Base-by-base conservation (phyloP, 64 coral and sea anemone species). In the Pachyseris speciosa region DNA sequence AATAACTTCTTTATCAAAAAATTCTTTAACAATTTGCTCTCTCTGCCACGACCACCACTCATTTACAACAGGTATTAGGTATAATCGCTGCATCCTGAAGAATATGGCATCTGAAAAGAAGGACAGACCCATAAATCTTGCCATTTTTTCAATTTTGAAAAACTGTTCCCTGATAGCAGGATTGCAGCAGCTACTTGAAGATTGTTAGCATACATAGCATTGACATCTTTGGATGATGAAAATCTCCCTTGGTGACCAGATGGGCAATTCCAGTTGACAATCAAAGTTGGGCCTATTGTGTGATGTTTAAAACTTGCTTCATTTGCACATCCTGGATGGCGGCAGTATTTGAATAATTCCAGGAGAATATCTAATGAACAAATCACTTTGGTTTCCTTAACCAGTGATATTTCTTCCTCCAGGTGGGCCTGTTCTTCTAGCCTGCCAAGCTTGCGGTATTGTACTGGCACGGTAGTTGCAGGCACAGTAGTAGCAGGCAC, bases 151-250 rank as follows among this genome's bases (percentile, higher is more conserved):
- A 49, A 49, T 49, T 49, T 1, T 49, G 47, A 49, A 49, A 49
- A 49, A 49, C 47, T 49, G 47, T 49, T 49, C 47, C 47, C 47
- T 49, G 47, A 49, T 49, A 49, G 47, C 47, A 49, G 47, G 47
- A 49, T 49, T 49, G 47, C 47, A 49, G 47, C 47, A 0, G 47
- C 47, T 25, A 86, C 61, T 13, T 86, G 83, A 9, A 69, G 15
- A 50, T 69, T 86, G 83, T 86, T 69, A 12, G 83, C 83, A 41
- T 7, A 86, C 12, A 86, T 47, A 49, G 40, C 42, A 86, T 51
- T 86, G 36, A 33, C 31, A 15, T 86, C 64, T 41, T 45, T 48
- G 1, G 64, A 86, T 2, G 41, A 69, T 8, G 40, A 49, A 61
- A 41, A 69, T 49, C 69, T 69, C 40, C 83, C 64, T 47, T 51